Base-by-base conservation (phyloP, 2,888 invertebrate genomes). In the Drosophila siamana region DNA sequence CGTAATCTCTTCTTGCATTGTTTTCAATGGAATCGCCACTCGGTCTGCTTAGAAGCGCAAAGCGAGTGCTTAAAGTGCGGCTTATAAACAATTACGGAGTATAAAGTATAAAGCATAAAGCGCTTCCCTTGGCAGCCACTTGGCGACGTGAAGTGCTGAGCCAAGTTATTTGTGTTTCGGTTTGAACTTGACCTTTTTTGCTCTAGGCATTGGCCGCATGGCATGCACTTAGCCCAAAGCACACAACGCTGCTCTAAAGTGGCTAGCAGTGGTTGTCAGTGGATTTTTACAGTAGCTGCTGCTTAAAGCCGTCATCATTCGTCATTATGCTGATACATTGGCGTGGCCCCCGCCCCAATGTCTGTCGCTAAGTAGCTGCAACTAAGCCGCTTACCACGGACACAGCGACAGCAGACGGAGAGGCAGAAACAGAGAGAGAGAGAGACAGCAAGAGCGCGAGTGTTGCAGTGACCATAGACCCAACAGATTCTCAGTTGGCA, bases 101-200 rank as follows among this genome's bases (percentile, higher is more conserved):
- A 33, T 33, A 33, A 33, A 38, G 36, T 38, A 67, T 60, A 52
- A 74, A 61, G 48, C 44, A 67, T 60, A 52, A 74, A 61, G 48
- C 44, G 57, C 43, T 74, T 68, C 26, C 54, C 62, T 57, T 26
- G 41, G 26, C 59, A 54, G n/a, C 48, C 48, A 52, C 47, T 56
- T 50, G 36, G 11, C 47, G 40, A 38, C 2, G n/a, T 19, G 30
- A 46, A 50, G 38, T 64, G 74, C 74, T 71, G 59, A 67, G 46
- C 41, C 41, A 55, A 56, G 67, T 13, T 36, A 60, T 50, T 74
- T 59, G 24, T 36, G 60, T 50, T 74, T 59, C 19, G 48, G 44
- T 16, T 61, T 74, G 75, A 82, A 69, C 80, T 82, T 80, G 80
- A 78, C 78, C 82, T 78, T 81, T 74, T 74, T 67, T 33, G 19